phyloP scores from a whole-genome alignment of 2,113 vertebrate species.

The Oxyura jamaicensis region DNA sequence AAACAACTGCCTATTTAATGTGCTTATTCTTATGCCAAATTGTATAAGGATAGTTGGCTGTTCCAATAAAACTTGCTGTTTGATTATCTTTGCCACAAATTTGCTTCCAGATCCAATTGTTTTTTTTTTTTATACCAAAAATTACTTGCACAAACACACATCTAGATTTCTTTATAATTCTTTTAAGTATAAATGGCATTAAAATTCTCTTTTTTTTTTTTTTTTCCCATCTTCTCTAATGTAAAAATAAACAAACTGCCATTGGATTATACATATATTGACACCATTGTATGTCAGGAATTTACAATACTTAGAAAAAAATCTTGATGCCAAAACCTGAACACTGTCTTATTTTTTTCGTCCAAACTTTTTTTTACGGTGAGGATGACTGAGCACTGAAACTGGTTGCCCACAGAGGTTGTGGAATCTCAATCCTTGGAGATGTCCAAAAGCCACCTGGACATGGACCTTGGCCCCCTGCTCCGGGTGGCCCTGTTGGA shows the following conservation, averaged over 20 bases:
- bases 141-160: neutral
- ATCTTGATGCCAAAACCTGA: neutral
- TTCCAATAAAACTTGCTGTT: neutral
- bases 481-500: neutral
- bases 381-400: neutral
- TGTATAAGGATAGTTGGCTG: neutral
- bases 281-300: neutral
- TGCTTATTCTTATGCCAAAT: neutral
- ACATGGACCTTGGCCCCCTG: accelerated
- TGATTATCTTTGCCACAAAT: neutral
- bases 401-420: neutral
- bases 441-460: neutral
- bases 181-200: neutral
- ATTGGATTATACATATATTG: accelerated
- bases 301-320: neutral
- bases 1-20: neutral
- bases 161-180: neutral
- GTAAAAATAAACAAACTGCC: neutral
- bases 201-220: neutral
- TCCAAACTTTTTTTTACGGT: neutral
- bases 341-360: neutral
- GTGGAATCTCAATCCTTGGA: neutral
- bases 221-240: neutral
- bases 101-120: neutral
- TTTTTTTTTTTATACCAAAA: neutral